Evolutionary conservation across 2,888 invertebrate genomes (phyloP).

Genomic region (Orthosia incerta): DNA sequence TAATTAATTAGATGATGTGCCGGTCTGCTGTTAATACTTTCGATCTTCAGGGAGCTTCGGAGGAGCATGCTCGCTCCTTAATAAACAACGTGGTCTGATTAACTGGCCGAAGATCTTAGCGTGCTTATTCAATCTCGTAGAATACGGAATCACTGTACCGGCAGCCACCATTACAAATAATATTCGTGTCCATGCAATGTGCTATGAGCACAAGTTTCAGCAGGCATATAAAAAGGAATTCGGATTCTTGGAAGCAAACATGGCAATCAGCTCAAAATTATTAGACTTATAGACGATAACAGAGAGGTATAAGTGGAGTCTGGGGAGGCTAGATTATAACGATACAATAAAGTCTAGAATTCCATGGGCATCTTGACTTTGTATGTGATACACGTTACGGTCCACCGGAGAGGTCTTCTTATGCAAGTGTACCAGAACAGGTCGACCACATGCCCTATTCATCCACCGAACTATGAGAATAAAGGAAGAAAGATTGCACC

Average conservation of each 20-base stretch:
- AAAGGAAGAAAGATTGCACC: too few relatives aligned
- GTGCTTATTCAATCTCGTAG: constrained; percentile 12
- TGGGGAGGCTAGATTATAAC: background rate
- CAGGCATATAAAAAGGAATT: too few relatives aligned
- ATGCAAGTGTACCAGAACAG: too few relatives aligned
- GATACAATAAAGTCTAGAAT: background rate
- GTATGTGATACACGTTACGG: too few relatives aligned
- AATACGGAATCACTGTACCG: background rate
- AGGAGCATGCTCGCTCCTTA: constrained; percentile 34
- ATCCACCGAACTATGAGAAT: too few relatives aligned
- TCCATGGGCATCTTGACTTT: background rate
- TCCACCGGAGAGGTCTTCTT: too few relatives aligned
- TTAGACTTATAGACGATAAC: too few relatives aligned
- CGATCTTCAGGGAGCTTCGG: constrained; percentile 41
- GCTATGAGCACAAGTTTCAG: background rate
- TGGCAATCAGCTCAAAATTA: too few relatives aligned
- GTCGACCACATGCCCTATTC: too few relatives aligned
- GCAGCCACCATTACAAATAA: background rate
- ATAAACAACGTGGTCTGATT: constrained; percentile 43
- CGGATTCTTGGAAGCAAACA: too few relatives aligned
- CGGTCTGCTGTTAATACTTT: constrained; percentile 56
- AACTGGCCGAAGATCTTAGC: constrained; percentile 28
- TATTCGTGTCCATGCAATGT: background rate
- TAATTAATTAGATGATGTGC: constrained; percentile 65
- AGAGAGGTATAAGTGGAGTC: too few relatives aligned